A percentile compares a stretch with the other conserved stretches of the same genome.
phyloP scores from a whole-genome alignment of 2,797 vertebrate genomes.

The Parambassis ranga region DNA sequence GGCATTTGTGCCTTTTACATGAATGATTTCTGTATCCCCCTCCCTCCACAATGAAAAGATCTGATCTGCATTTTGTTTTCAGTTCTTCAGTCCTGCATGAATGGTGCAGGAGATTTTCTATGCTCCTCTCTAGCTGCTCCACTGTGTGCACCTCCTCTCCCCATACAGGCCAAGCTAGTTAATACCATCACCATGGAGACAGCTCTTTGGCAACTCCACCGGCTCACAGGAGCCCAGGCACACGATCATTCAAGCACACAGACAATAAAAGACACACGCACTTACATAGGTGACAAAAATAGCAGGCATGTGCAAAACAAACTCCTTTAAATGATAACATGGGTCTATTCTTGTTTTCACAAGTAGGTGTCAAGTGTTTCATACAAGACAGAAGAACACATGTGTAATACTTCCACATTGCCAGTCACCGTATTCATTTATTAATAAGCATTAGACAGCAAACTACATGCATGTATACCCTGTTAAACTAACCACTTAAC shows the following conservation, averaged over 20 bases:
- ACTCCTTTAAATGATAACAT: constrained; percentile 45
- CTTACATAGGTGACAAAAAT: constrained; percentile 50
- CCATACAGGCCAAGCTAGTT: constrained; percentile 68
- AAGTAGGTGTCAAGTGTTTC: constrained; percentile 50
- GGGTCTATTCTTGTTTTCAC: constrained; percentile 51
- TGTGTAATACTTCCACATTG: constrained; percentile 13
- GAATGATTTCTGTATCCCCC: constrained; percentile 13
- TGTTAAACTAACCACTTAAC: background rate
- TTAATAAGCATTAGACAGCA: constrained; percentile 10
- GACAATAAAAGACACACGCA: constrained; percentile 49
- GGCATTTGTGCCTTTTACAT: constrained; percentile 37
- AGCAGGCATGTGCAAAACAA: constrained; percentile 52
- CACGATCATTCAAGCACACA: constrained; percentile 58
- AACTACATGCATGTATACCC: background rate
- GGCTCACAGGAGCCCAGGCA: constrained; percentile 65
- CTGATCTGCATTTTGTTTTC: constrained; percentile 53
- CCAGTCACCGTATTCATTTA: constrained; percentile 5
- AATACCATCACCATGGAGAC: constrained; percentile 81
- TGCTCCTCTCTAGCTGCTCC: constrained; percentile 50
- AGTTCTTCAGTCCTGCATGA: constrained; percentile 41
- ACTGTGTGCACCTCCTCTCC: constrained; percentile 62
- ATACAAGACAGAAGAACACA: constrained; percentile 21
- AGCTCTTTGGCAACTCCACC: constrained; percentile 70
- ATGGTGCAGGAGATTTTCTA: constrained; percentile 53
- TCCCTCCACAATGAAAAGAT: constrained; percentile 2